These are phyloP conservation scores for Apistogramma diplotaenia DNA, from an alignment of 2,113 vertebrate genomes.

Conservation along the genomic window DNA sequence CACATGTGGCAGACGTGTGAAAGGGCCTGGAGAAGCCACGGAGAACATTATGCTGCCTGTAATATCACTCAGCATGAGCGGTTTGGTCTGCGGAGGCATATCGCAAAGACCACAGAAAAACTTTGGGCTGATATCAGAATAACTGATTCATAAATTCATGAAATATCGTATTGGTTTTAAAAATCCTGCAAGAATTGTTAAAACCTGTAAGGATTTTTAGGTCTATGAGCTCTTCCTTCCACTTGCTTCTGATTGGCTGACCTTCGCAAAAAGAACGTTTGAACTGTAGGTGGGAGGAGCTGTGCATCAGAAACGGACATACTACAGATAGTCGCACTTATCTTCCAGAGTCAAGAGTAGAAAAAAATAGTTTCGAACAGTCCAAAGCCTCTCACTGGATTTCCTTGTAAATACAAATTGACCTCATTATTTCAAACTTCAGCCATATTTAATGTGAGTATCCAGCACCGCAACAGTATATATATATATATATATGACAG, in stretches of 20 bases:
- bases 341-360: neutral
- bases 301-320: neutral
- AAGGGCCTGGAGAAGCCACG: no score
- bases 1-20: no score
- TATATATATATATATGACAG: no score
- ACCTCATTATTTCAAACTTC: neutral
- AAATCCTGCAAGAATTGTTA: no score
- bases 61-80: no score
- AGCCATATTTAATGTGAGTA: neutral
- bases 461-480: neutral
- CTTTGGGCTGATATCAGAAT: neutral
- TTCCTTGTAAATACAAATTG: neutral
- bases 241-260: neutral
- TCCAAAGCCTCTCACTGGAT: neutral
- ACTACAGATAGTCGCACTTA: neutral
- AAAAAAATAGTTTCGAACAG: neutral
- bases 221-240: no score
- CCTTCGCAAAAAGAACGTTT: neutral
- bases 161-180: neutral
- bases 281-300: neutral
- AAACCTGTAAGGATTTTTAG: no score
- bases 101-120: neutral
- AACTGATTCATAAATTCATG: neutral
- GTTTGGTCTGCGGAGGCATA: no score
- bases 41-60: no score